phyloP scores from a whole-genome alignment of 1,140 invertebrate species.

The Ylistrum balloti region DNA sequence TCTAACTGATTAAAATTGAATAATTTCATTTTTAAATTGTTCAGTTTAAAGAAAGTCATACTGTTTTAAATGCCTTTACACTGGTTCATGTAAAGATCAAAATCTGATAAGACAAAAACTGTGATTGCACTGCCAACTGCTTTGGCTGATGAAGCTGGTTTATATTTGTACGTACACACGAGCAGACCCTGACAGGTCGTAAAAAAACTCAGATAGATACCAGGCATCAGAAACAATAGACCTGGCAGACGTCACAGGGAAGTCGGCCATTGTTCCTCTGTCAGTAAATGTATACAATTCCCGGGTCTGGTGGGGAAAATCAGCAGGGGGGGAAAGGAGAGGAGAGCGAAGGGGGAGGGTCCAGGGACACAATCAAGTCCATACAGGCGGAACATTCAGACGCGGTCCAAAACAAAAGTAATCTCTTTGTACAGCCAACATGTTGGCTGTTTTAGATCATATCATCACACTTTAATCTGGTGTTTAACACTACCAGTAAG shows the following conservation, averaged over 20 bases:
- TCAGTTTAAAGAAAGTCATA: neutral
- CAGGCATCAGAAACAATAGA: slow-evolving; percentile 12
- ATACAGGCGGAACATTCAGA: neutral
- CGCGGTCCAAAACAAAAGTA: neutral
- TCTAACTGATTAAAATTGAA: too few relatives aligned
- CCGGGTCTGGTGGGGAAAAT: neutral
- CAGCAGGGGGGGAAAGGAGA: too few relatives aligned
- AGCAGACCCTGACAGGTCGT: slow-evolving; percentile 29
- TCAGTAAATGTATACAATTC: neutral
- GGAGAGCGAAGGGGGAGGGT: neutral
- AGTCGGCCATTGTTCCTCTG: slow-evolving; percentile 14
- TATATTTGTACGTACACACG: neutral
- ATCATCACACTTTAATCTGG: neutral
- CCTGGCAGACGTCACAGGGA: neutral
- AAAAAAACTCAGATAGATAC: slow-evolving; percentile 1
- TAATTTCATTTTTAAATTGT: too few relatives aligned
- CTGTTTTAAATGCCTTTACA: neutral
- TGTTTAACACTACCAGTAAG: neutral
- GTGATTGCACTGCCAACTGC: too few relatives aligned
- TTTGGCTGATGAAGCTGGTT: too few relatives aligned
- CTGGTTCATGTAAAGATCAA: too few relatives aligned
- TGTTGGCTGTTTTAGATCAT: neutral
- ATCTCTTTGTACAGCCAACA: neutral
- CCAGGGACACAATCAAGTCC: neutral
- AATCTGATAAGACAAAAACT: too few relatives aligned